Base-by-base conservation (phyloP, 2,113 vertebrate species). In the Nothoprocta perdicaria region DNA sequence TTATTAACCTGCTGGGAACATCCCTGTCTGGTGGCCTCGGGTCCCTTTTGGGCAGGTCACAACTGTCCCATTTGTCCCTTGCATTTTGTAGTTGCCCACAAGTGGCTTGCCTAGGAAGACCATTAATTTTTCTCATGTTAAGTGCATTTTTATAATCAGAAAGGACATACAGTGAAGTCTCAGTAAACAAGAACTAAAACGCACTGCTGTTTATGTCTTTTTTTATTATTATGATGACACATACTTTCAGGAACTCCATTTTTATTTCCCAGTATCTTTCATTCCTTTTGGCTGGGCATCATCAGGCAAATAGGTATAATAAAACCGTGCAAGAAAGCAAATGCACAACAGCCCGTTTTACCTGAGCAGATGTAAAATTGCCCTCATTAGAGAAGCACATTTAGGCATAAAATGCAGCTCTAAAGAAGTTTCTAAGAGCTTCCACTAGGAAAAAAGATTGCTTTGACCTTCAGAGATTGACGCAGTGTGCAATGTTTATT, bases 391-490 rank as follows among this genome's bases (percentile, higher is more conserved):
- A 95, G 76, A 35, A 83, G 62, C 61, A 74, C 79, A 92, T 90
- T 88, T 80, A 61, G 85, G 63, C 61, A 80, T 71, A 78, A 96
- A 96, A 90, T 88, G 62, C 62, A 61, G 68, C 68, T 91, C 19
- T 41, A 31, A 87, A 93, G 74, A 55, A 40, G 18, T 73, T 71
- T 7, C 3, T 80, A 53, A 92, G 84, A 89, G 92, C 81, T 93
- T 93, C 83, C 63, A 84, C 68, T 12, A 38, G 71, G 75, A 80
- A 71, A 38, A 85, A 89, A 94, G 82, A 96, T 96, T 94, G 73
- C 86, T 94, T 92, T 95, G 95, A 96, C 94, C 92, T 95, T 96
- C 94, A 89, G 79, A 80, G 89, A 40, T 43, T 93, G 95, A 95
- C 24, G 52, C 78, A 92, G 38, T 61, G 43, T 91, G 52, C 8